Evolutionary conservation across 2,113 vertebrate species (phyloP).

Genomic region (Triplophysa siluroides): DNA sequence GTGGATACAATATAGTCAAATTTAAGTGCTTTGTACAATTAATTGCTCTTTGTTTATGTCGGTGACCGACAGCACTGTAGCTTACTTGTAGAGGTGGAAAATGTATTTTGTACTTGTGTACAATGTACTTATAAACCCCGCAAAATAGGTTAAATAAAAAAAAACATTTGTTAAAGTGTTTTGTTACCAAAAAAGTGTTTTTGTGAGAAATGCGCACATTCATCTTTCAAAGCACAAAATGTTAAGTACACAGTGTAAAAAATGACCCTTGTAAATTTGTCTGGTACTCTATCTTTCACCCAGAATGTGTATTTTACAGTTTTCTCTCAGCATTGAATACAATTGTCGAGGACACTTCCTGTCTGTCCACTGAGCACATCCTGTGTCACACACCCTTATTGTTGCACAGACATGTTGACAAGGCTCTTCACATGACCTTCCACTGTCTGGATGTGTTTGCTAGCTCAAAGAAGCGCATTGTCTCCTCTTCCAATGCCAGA

Average conservation of each 20-base stretch:
- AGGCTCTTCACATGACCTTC: conserved; percentile 35
- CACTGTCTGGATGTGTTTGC: conserved; percentile 17
- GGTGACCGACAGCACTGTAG: conserved; percentile 8
- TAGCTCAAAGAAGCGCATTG: not conserved
- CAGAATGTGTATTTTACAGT: conserved; percentile 3
- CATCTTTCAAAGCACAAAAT: no score
- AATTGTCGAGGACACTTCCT: conserved; percentile 33
- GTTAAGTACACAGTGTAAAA: no score
- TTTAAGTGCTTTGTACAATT: conserved; percentile 35
- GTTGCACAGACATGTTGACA: conserved; percentile 27
- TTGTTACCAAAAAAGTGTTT: no score
- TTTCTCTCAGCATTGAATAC: conserved; percentile 18
- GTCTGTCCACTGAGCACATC: conserved; percentile 19
- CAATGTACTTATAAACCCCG: not conserved
- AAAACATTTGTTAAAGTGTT: no score
- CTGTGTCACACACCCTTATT: conserved; percentile 21
- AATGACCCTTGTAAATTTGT: no score
- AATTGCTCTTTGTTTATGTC: conserved; percentile 8
- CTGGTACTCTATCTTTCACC: not conserved
- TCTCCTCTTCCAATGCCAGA: not conserved
- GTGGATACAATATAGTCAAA: conserved; percentile 28
- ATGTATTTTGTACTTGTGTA: not conserved
- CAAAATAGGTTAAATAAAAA: not conserved
- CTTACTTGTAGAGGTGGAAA: not conserved
- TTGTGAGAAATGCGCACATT: no score